Base-by-base conservation (phyloP, 2,797 vertebrate species). In the Lutjanus campechanus region DNA sequence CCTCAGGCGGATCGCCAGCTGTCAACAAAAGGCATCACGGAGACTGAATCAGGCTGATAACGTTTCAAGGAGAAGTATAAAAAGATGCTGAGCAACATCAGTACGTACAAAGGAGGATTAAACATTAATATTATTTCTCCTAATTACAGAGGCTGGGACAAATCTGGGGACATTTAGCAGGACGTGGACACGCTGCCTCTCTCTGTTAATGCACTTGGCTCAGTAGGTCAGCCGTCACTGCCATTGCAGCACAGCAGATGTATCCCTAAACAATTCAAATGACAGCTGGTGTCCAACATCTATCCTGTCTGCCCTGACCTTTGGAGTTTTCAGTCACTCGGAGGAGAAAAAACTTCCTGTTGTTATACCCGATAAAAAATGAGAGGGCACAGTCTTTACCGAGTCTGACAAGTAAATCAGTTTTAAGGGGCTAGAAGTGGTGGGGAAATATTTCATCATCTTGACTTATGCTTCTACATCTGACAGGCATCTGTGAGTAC, bases 401-500 rank as follows among this genome's bases (percentile, higher is more conserved):
- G 50, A 82, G 65, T 76, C 75, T 85, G 89, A 91, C 85, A 89
- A 89, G 85, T 82, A 79, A 91, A 92, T 91, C 84, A 72, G 69
- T 86, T 92, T 91, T 89, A 86, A 89, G 74, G 64, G 83, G 69
- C 63, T 64, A 29, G 66, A 89, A 87, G 75, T 83, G 84, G 54
- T 73, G 59, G 63, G 60, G 82, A 86, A 91, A 87, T 70, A 86
- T 90, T 92, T 93, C 88, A 90, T 92, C 86, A 89, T 60, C 60
- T 68, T 80, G 88, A 88, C 78, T 92, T 85, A 79, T 71, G 76
- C 81, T 20, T 88, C 83, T 59, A 63, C 82, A 88, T 90, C 88
- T 89, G 90, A 94, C 92, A 94, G 89, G 88, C 88, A 87, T 91
- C 92, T 92, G 91, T 88, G 92, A 81, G 87, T 88, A 89, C 87